Conservation (phyloP, 2,113 vertebrate genomes). For the Psittacula cyanocephala region DNA sequence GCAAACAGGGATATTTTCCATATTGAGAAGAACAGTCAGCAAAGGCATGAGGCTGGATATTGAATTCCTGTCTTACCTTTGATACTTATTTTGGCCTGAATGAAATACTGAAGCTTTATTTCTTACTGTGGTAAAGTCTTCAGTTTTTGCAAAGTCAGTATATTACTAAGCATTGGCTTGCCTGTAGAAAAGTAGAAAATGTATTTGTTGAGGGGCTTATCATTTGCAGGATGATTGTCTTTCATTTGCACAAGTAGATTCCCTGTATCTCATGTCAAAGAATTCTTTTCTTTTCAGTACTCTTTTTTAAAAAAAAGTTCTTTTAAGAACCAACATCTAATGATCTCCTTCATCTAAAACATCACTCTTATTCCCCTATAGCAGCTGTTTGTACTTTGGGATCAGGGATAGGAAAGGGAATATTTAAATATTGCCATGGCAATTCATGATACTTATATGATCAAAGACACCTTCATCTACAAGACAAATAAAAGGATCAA, state of each 20-base stretch:
- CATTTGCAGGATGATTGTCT: neutral
- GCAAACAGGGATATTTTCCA: neutral
- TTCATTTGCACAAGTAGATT: neutral
- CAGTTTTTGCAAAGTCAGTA: neutral
- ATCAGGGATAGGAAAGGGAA: neutral
- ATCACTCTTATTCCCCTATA: neutral
- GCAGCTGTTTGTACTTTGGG: neutral
- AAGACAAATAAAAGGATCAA: neutral
- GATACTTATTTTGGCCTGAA: neutral
- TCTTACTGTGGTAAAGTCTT: neutral
- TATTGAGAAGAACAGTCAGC: neutral
- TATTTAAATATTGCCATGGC: neutral
- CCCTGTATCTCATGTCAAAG: neutral
- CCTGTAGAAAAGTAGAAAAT: neutral
- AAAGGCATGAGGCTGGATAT: neutral
- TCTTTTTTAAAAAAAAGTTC: neutral
- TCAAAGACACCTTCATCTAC: conserved; percentile 27
- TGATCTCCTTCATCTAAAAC: neutral
- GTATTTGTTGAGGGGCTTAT: neutral
- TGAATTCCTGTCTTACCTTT: neutral
- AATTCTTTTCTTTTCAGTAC: neutral
- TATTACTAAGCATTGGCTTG: neutral
- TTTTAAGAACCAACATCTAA: neutral
- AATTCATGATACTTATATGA: neutral
- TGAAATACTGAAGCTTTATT: neutral